phyloP scores from a whole-genome alignment of 2,888 invertebrate genomes.

The Drosophila seclusa region DNA sequence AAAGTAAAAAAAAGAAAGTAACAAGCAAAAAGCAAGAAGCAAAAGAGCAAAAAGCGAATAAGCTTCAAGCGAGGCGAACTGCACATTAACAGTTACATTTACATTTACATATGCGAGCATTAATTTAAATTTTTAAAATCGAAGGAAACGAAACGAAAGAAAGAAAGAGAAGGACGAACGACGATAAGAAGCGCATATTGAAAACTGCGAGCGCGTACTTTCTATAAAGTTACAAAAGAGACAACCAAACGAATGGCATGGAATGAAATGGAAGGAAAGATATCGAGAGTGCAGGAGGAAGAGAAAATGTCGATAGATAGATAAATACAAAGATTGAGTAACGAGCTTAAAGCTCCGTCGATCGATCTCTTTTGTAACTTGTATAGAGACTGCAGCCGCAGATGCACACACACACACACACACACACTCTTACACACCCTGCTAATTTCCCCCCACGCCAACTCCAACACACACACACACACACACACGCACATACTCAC shows the following conservation, averaged over 20 bases:
- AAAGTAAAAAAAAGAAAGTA: constrained; percentile 3
- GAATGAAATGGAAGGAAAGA: constrained; percentile 1
- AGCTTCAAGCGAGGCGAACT: constrained; percentile 25
- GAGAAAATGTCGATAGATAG: constrained; percentile 19
- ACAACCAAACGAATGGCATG: constrained; percentile 26
- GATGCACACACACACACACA: constrained; percentile 47
- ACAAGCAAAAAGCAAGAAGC: constrained; percentile 1
- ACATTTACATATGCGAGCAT: constrained; percentile 47
- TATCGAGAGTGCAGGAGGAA: constrained; percentile 5
- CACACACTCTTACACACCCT: constrained; percentile 31
- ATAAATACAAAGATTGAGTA: constrained; percentile 27
- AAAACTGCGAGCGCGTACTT: constrained; percentile 77
- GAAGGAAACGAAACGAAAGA: constrained; percentile 29
- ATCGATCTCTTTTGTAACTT: constrained; percentile 81
- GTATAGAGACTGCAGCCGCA: constrained; percentile 82
- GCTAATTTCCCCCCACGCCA: constrained; percentile 34
- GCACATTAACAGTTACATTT: constrained; percentile 39
- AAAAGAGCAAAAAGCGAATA: neutral
- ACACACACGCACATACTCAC: constrained; percentile 55
- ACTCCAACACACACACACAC: constrained; percentile 17
- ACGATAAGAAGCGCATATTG: constrained; percentile 46
- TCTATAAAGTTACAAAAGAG: constrained; percentile 83
- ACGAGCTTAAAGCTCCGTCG: constrained; percentile 45
- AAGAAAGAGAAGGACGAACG: constrained; percentile 22
- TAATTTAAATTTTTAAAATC: constrained; percentile 38